A percentile compares a stretch with the other conserved stretches of the same genome.
Conservation (phyloP, 2,113 vertebrate species). For the Tragelaphus buxtoni region DNA sequence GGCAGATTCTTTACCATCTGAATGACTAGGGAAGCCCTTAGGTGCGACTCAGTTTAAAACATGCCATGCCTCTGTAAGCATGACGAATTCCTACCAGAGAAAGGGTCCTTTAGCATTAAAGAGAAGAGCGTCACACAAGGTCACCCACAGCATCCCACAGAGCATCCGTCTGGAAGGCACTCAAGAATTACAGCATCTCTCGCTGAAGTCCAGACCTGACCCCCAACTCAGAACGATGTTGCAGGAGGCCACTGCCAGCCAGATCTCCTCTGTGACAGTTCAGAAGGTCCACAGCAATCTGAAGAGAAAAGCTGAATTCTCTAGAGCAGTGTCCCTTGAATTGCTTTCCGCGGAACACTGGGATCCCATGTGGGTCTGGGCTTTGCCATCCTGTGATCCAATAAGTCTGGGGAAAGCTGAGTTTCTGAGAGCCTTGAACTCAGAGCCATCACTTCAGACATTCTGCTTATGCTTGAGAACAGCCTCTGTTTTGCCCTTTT, state of each 20-base stretch:
- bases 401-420: not conserved
- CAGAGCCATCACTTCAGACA: not conserved
- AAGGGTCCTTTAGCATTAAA: not conserved
- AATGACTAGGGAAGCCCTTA: not conserved
- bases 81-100: not conserved
- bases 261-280: not conserved
- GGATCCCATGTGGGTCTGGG: not conserved
- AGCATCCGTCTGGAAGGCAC: not conserved
- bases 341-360: not conserved
- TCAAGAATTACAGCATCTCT: not conserved
- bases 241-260: not conserved
- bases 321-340: not conserved
- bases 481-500: not conserved
- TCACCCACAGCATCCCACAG: not conserved
- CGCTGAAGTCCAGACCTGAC: not conserved
- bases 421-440: not conserved
- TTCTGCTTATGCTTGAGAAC: not conserved
- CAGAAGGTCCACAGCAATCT: not conserved
- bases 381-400: not conserved
- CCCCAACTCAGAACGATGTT: not conserved
- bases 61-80: not conserved
- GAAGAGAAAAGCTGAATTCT: constrained; percentile 19
- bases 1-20: not conserved
- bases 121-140: not conserved
- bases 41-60: not conserved